phyloP scores from a whole-genome alignment of 2,797 vertebrate species.

The Pterois miles region DNA sequence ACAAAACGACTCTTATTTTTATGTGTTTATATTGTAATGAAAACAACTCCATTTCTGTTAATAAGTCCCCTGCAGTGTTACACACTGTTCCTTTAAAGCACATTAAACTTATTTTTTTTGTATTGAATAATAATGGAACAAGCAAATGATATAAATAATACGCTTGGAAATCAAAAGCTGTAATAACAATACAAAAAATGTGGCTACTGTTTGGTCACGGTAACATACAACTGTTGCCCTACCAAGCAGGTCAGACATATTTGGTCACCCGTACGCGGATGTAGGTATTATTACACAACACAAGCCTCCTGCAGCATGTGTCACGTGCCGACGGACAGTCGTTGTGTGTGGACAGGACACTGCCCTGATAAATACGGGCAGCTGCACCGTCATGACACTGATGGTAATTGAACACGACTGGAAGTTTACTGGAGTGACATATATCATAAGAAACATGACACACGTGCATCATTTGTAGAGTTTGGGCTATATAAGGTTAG shows the following conservation, averaged over 20 bases:
- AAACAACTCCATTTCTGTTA: not conserved
- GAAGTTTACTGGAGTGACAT: slow-evolving; percentile 54
- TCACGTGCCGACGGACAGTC: slow-evolving; percentile 53
- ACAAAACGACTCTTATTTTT: not conserved
- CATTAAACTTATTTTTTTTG: not conserved
- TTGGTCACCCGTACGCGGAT: not conserved
- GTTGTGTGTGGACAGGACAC: slow-evolving; percentile 50
- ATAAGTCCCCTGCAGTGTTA: not conserved
- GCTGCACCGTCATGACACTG: slow-evolving; percentile 66
- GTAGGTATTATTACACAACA: slow-evolving; percentile 31
- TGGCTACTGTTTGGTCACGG: not conserved
- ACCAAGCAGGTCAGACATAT: not conserved
- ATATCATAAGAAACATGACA: slow-evolving; percentile 50
- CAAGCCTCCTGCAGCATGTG: slow-evolving; percentile 25
- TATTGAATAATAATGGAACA: not conserved
- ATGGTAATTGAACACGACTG: slow-evolving; percentile 52
- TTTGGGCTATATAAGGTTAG: slow-evolving; percentile 37
- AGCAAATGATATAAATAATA: not conserved
- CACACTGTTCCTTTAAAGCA: not conserved
- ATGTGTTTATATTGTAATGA: not conserved
- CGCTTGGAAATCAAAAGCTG: not conserved
- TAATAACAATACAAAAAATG: not conserved
- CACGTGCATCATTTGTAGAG: slow-evolving; percentile 27
- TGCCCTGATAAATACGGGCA: slow-evolving; percentile 66
- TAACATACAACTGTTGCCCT: not conserved